Evolutionary conservation across 1,140 invertebrate species (phyloP), one percentile per base, ranked within the genome.

Genomic region (Caerostris extrusa): DNA sequence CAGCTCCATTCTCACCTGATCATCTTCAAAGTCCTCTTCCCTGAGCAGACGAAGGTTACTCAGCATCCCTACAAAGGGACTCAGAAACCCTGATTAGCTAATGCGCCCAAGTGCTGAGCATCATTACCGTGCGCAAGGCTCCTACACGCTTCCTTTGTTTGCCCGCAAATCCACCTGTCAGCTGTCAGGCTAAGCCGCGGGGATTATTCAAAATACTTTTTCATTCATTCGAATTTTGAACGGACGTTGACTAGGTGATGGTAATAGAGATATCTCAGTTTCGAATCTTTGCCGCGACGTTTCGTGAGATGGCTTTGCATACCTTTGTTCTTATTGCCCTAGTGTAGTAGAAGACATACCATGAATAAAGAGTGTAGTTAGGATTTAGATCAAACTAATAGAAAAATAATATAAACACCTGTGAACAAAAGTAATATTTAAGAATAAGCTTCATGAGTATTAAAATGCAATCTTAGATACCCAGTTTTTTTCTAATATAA

Each of bases 51-150:
- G 8, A 58, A 17, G 57, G 57, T 55, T 85, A 55, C n/a, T 85
- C 82, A 85, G 17, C 82, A 5, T 6, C 34, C 34, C 34, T 12
- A 85, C 57, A 85, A 85, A 85, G 82, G 14, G 5, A 85, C 17
- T n/a, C 55, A 57, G 82, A 85, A 85, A 85, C 17, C n/a, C 57
- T 19, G 82, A 85, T 85, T 85, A 85, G 82, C 82, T 58, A 57
- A 85, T 85, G 82, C 82, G 56, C 82, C 82, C 82, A 85, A 58
- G 8, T 17, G 6, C 57, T 85, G 57, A 85, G n/a, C 82, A 58
- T 85, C 82, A 85, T 85, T 85, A 85, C 82, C 82, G 5, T 3
- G 5, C 19, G 4, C 71, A n/a, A n/a, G 5, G 34, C n/a, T 17
- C 3, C n/a, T 34, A 57, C 82, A 57, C 55, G 56, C 7, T 7